These are phyloP conservation scores for Chesias legatella DNA, from an alignment of 2,888 invertebrate species.

Conservation along the genomic window DNA sequence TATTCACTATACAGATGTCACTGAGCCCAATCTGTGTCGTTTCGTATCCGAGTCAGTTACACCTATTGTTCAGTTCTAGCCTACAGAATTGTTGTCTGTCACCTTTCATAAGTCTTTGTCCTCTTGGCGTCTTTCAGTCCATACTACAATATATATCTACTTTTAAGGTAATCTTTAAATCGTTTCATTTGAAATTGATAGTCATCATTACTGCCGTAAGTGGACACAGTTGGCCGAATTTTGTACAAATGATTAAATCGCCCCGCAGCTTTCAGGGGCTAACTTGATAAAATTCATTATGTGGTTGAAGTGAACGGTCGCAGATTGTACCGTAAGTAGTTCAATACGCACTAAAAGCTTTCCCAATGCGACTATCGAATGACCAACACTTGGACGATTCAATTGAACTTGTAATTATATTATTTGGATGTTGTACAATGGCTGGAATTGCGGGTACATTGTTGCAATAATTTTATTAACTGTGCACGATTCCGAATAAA, in stretches of 20 bases:
- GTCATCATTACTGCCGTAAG: neutral
- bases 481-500: conserved; percentile 8
- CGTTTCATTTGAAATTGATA: too few species aligned
- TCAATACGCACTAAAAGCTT: conserved; percentile 60
- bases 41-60: too few species aligned
- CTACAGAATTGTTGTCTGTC: too few species aligned
- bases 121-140: too few species aligned
- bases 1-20: too few species aligned
- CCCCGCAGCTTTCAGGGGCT: conserved; percentile 49
- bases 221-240: conserved; percentile 33
- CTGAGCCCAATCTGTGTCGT: too few species aligned
- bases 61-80: too few species aligned
- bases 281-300: conserved; percentile 60
- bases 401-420: conserved; percentile 46
- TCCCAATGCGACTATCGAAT: conserved; percentile 41
- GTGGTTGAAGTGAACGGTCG: conserved; percentile 45
- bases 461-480: conserved; percentile 20
- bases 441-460: conserved; percentile 15
- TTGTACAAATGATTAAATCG: conserved; percentile 50
- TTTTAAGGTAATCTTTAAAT: too few species aligned
- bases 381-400: conserved; percentile 44
- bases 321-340: conserved; percentile 41
- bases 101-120: too few species aligned
- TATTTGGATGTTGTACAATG: conserved; percentile 27
- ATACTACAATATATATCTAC: too few species aligned